phyloP scores from a whole-genome alignment of 2,888 invertebrate species.

The Hyposoter dolosus region DNA sequence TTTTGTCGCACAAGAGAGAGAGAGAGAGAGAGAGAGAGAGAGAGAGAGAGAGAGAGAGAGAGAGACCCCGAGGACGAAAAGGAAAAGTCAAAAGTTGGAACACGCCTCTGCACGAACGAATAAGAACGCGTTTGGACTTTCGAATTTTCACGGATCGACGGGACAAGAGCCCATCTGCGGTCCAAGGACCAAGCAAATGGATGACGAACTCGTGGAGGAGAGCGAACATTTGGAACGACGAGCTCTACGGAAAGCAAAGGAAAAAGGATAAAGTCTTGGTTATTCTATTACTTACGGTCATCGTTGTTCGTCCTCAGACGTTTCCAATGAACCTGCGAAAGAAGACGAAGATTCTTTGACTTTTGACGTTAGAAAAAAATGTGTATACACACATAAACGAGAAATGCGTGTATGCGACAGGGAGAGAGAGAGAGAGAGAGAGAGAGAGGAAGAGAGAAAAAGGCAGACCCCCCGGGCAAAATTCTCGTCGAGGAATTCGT shows the following conservation, averaged over 20 bases:
- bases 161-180: constrained; percentile 59
- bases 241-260: neutral
- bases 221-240: constrained; percentile 1
- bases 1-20: constrained; percentile 12
- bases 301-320: constrained; percentile 42
- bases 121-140: constrained; percentile 57
- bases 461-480: constrained; percentile 72
- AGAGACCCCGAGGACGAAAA: neutral
- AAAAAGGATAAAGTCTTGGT: constrained; percentile 44
- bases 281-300: constrained; percentile 55
- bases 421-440: neutral
- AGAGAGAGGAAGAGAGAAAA: constrained; percentile 16
- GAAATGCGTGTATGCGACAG: neutral
- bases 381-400: constrained; percentile 1
- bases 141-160: constrained; percentile 67
- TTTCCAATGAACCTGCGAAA: neutral
- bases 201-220: constrained; percentile 28
- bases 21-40: too few relatives aligned
- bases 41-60: too few relatives aligned
- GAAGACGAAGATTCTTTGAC: constrained; percentile 35
- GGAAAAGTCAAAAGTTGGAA: constrained; percentile 29
- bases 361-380: constrained; percentile 9
- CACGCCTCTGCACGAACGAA: neutral
- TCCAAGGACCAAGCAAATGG: constrained; percentile 54
- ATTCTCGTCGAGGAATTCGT: constrained; percentile 80